Percentiles rank a stretch among this genome's conserved stretches.
These are phyloP conservation scores for Pipa parva DNA, from an alignment of 2,113 vertebrate genomes.

Conservation along the genomic window DNA sequence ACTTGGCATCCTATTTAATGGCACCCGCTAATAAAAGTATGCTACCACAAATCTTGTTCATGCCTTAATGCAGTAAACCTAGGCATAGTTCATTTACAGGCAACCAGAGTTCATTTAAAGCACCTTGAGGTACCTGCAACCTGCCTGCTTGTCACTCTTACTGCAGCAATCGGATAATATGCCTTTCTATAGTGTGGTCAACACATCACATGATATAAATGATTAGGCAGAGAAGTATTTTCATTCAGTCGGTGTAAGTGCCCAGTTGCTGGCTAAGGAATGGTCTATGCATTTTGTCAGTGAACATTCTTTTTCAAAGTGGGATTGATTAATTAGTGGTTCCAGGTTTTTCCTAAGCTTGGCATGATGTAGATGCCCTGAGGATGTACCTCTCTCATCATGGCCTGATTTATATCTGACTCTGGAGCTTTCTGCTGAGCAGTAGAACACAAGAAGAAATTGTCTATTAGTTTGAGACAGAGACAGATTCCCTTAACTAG, in stretches of 20 bases:
- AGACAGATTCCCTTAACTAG: conserved; percentile 26
- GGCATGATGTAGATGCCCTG: conserved; percentile 26
- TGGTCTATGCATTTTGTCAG: conserved; percentile 16
- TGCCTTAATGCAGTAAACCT: not conserved
- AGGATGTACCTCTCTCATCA: conserved; percentile 37
- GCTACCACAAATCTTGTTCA: too few species aligned
- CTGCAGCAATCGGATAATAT: not conserved
- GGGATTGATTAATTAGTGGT: conserved; percentile 27
- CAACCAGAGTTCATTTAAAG: not conserved
- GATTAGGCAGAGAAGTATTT: not conserved
- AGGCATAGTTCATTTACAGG: too few species aligned
- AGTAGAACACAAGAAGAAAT: conserved; percentile 26
- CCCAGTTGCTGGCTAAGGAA: not conserved
- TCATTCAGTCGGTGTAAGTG: not conserved
- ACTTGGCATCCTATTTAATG: not conserved
- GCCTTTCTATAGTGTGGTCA: not conserved
- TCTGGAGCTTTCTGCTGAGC: conserved; percentile 36
- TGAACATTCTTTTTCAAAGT: conserved; percentile 25
- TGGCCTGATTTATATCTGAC: conserved; percentile 33
- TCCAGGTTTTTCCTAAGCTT: conserved; percentile 12
- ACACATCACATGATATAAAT: not conserved
- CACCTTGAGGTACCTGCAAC: not conserved
- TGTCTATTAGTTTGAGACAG: conserved; percentile 35
- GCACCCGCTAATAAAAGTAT: not conserved
- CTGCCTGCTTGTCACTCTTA: not conserved